These are phyloP conservation scores for Pardalotus punctatus DNA, from an alignment of 2,113 vertebrate species.

Conservation along the genomic window DNA sequence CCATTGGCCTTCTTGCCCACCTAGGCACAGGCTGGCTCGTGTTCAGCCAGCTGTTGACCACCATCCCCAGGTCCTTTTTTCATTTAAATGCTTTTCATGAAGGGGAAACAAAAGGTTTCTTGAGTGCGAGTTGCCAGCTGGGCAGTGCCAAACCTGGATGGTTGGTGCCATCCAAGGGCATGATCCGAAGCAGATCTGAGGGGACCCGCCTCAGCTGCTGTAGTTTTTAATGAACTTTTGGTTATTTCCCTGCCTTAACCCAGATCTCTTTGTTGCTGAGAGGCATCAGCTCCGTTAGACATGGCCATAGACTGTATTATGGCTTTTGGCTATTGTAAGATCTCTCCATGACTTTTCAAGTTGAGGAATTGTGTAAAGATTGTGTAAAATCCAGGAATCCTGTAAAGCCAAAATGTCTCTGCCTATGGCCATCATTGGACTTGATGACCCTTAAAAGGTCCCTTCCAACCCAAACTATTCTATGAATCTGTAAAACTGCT, in stretches of 20 bases:
- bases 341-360: neutral
- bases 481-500: neutral
- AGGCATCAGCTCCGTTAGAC: neutral
- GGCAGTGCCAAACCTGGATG: rapidly evolving
- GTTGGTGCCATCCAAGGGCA: rapidly evolving
- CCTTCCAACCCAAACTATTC: neutral
- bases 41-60: neutral
- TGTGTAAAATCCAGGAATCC: neutral
- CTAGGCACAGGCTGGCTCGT: neutral
- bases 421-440: neutral
- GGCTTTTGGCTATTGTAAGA: neutral
- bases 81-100: neutral
- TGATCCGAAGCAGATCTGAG: neutral
- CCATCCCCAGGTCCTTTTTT: neutral
- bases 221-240: neutral
- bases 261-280: neutral
- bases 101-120: neutral
- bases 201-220: neutral
- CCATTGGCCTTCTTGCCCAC: neutral
- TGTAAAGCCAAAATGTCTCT: neutral
- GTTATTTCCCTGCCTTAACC: neutral
- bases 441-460: neutral
- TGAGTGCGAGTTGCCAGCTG: neutral
- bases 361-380: neutral
- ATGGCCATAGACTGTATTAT: neutral